Percentiles rank a stretch among this genome's conserved stretches.
Evolutionary conservation across 2,113 vertebrate species (phyloP).

Genomic region (Ptyas mucosa): DNA sequence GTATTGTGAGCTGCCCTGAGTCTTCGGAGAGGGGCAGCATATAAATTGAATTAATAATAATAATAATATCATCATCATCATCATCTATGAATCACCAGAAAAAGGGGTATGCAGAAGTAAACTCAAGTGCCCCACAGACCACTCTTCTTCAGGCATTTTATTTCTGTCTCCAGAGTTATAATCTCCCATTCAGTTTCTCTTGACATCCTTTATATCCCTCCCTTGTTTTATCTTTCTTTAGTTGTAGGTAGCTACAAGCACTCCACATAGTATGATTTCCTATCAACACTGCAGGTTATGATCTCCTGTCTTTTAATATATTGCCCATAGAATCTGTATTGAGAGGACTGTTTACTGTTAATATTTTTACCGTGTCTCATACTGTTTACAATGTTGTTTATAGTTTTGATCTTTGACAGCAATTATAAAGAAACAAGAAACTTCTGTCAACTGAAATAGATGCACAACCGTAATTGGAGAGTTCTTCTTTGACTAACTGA

Average conservation of each 20-base stretch:
- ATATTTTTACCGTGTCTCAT: not conserved
- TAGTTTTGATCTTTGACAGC: not conserved
- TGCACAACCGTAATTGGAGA: not conserved
- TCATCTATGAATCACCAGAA: not conserved
- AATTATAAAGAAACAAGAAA: not conserved
- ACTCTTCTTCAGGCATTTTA: not conserved
- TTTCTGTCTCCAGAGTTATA: not conserved
- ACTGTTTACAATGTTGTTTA: not conserved
- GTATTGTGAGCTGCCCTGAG: too few species aligned
- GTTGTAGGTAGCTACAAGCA: not conserved
- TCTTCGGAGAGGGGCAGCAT: too few species aligned
- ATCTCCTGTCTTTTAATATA: not conserved
- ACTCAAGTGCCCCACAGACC: not conserved
- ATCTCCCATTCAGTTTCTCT: not conserved
- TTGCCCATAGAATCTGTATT: not conserved
- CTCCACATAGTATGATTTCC: not conserved
- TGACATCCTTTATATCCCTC: not conserved
- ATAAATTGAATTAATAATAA: too few species aligned
- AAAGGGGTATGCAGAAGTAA: not conserved
- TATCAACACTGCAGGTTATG: not conserved
- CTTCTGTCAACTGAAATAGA: not conserved
- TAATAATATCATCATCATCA: too few species aligned
- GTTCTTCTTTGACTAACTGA: not conserved
- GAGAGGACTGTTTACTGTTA: not conserved
- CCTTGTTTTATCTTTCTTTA: not conserved